Evolutionary conservation across 2,888 invertebrate genomes (phyloP), one percentile per base, ranked within the genome.

Genomic region (Gastracanthus pulcherrimus): DNA sequence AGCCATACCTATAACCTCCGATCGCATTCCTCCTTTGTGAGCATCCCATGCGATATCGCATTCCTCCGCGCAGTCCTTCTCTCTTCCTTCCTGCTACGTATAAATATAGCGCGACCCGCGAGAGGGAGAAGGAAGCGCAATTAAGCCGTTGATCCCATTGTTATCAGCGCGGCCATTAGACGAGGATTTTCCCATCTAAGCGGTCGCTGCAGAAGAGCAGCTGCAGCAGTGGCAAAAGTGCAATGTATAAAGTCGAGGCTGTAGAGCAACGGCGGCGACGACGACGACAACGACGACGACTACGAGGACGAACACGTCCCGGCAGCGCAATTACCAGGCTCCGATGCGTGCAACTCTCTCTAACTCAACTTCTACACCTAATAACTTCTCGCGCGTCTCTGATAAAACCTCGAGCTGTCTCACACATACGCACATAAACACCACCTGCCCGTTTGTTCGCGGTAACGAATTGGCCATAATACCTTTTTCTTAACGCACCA

Each of bases 351-450:
- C 67, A 31, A 45, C 29, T 58, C 48, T 45, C 45, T 69, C 76
- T 69, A 76, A 76, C 69, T 76, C 76, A 76, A 45, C 45, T 76
- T 76, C 76, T 45, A 19, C 34, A 23, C 60, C 67, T 70, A 77
- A 77, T 69, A 70, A 70, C 48, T 77, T 70, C 45, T 69, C 48
- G 19, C 62, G 62, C 41, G 58, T 4, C 19, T 38, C 45, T 45
- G 45, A 45, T 45, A 45, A 45, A 45, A 45, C 45, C 1, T 13
- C 45, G 16, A n/a, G n/a, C n/a, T n/a, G n/a, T n/a, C n/a, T n/a
- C n/a, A n/a, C n/a, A n/a, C n/a, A n/a, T n/a, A n/a, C n/a, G n/a
- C n/a, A n/a, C n/a, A n/a, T n/a, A n/a, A n/a, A n/a, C n/a, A n/a
- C n/a, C n/a, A n/a, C n/a, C n/a, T n/a, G n/a, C 16, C n/a, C 45